Conservation (phyloP, 2,113 vertebrate genomes). For the Ammospiza caudacuta region DNA sequence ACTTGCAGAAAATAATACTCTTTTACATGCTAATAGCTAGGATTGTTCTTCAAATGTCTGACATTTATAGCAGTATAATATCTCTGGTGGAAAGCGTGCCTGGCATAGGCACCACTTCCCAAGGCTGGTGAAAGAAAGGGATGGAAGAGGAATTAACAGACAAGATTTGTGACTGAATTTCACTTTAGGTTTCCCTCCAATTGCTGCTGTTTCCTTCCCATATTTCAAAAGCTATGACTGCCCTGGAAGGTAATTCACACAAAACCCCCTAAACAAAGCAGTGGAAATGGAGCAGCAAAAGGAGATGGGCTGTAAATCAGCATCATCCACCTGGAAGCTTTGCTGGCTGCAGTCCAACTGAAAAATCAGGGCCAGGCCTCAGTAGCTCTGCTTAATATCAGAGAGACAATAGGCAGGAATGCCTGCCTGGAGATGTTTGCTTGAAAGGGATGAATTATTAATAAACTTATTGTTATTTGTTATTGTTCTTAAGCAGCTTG, state of each 20-base stretch:
- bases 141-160: conserved; percentile 1
- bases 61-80: conserved; percentile 29
- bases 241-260: conserved; percentile 42
- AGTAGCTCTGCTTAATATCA: conserved; percentile 27
- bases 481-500: conserved; percentile 15
- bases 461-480: conserved; percentile 39
- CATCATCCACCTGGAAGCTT: conserved; percentile 34
- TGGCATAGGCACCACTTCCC: neutral
- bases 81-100: neutral
- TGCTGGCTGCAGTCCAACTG: neutral
- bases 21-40: conserved; percentile 43
- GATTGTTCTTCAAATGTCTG: conserved; percentile 51
- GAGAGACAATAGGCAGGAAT: conserved; percentile 34
- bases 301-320: conserved; percentile 34
- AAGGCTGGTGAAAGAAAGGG: neutral
- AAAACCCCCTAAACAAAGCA: neutral
- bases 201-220: conserved; percentile 17
- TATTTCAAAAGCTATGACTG: conserved; percentile 19
- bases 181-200: neutral
- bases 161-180: conserved; percentile 13
- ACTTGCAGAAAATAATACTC: conserved; percentile 28
- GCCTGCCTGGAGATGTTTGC: conserved; percentile 10
- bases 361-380: conserved; percentile 22
- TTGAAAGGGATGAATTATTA: conserved; percentile 24
- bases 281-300: conserved; percentile 11